phyloP scores from a whole-genome alignment of 2,888 invertebrate genomes.

The Apoda limacodes region DNA sequence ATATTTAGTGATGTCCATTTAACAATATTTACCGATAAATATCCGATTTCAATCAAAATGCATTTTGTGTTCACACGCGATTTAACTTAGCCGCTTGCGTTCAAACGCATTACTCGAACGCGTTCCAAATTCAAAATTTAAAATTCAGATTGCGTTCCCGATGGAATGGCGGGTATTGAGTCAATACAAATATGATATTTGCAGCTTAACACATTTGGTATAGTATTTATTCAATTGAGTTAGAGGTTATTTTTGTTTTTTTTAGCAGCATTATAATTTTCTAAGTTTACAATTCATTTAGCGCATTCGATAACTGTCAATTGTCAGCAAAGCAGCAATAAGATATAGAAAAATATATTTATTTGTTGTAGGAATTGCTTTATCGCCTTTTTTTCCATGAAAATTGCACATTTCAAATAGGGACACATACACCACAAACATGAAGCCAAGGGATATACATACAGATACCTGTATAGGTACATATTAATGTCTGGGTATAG shows the following conservation, averaged over 20 bases:
- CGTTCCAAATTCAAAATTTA: conserved; percentile 44
- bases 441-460: too few species aligned
- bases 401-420: conserved; percentile 46
- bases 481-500: too few species aligned
- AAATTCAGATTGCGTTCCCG: conserved; percentile 57
- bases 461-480: too few species aligned
- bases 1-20: conserved; percentile 36
- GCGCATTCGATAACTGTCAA: conserved; percentile 54
- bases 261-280: conserved; percentile 22
- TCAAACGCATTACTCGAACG: conserved; percentile 38
- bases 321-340: conserved; percentile 35
- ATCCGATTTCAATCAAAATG: conserved; percentile 45
- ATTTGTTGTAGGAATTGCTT: conserved; percentile 45
- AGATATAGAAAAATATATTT: conserved; percentile 43
- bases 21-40: conserved; percentile 48
- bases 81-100: conserved; percentile 53
- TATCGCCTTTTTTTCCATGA: conserved; percentile 41
- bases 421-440: too few species aligned
- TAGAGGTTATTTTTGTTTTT: conserved; percentile 16
- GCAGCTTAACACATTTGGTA: conserved; percentile 5
- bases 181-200: conserved; percentile 31
- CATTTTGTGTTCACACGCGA: conserved; percentile 48
- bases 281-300: conserved; percentile 42
- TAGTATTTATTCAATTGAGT: conserved; percentile 14
- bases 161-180: conserved; percentile 39